A percentile compares a stretch with the other conserved stretches of the same genome.
Conservation (phyloP, 1,140 invertebrate species). For the Trichomalopsis sarcophagae region DNA sequence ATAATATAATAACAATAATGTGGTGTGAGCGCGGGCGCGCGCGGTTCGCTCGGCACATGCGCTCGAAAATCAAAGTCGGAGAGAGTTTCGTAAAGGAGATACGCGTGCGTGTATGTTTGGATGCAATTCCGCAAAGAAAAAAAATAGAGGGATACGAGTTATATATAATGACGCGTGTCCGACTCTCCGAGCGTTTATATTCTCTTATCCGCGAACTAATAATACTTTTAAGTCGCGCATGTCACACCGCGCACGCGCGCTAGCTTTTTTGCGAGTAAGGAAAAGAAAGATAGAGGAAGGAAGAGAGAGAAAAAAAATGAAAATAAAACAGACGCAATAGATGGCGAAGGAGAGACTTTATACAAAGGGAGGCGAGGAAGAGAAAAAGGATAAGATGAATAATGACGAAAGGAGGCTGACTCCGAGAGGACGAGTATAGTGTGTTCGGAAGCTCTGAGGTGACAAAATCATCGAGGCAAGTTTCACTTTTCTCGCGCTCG, state of each 20-base stretch:
- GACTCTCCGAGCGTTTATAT: conserved; percentile 23
- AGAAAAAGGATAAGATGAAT: conserved; percentile 31
- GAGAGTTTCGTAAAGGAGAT: background rate
- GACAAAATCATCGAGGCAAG: background rate
- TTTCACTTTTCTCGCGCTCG: background rate
- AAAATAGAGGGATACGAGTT: background rate
- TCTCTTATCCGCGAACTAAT: conserved; percentile 46
- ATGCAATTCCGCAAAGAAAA: background rate
- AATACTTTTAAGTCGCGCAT: conserved; percentile 49
- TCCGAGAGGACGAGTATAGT: background rate
- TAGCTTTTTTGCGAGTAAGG: background rate
- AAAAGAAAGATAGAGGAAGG: background rate
- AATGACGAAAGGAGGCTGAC: conserved; percentile 14
- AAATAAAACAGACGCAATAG: conserved; percentile 23
- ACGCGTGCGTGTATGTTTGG: background rate
- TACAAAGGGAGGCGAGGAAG: conserved; percentile 48
- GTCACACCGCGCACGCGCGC: background rate
- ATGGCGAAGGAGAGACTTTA: conserved; percentile 49
- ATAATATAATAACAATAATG: conserved; percentile 35
- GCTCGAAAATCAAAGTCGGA: conserved; percentile 32
- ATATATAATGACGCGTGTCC: background rate
- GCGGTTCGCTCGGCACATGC: conserved; percentile 20
- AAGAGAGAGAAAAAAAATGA: conserved; percentile 29
- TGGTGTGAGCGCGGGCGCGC: background rate
- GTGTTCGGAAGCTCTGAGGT: background rate